Percentiles rank a stretch among this genome's conserved stretches.
phyloP scores from a whole-genome alignment of 1,140 invertebrate genomes.

The Halotydeus destructor region DNA sequence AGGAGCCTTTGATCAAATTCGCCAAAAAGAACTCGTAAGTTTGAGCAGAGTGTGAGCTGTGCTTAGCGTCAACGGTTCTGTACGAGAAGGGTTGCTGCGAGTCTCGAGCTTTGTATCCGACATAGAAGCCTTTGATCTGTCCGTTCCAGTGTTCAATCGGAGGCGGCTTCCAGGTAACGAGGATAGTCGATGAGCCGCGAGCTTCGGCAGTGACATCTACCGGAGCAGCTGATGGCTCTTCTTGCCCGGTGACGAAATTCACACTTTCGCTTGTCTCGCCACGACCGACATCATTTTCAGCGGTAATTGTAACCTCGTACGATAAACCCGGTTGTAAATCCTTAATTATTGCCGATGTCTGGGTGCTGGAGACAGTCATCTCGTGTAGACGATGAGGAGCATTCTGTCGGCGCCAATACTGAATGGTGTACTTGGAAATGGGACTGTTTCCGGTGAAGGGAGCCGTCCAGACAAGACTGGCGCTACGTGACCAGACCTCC shows the following conservation, averaged over 20 bases:
- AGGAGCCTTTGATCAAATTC: constrained; percentile 16
- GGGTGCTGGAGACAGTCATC: constrained; percentile 16
- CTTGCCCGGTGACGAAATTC: constrained; percentile 55
- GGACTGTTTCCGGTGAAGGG: constrained; percentile 90
- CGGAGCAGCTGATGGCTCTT: constrained; percentile 27
- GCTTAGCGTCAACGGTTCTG: constrained; percentile 8
- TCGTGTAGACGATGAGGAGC: constrained; percentile 16
- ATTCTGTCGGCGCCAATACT: constrained; percentile 62
- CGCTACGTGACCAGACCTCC: constrained; percentile 70
- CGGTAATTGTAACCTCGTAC: constrained; percentile 26
- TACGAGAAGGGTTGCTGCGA: constrained; percentile 13
- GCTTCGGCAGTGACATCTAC: constrained; percentile 18
- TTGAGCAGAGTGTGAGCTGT: constrained; percentile 1
- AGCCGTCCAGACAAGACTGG: constrained; percentile 72
- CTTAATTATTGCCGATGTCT: constrained; percentile 20
- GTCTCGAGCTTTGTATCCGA: constrained; percentile 16
- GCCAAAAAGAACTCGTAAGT: constrained; percentile 17
- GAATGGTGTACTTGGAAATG: constrained; percentile 63
- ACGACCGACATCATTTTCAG: constrained; percentile 31
- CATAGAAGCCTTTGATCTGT: constrained; percentile 57
- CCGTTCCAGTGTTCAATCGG: constrained; percentile 74
- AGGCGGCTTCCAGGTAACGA: constrained; percentile 34
- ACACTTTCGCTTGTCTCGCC: constrained; percentile 66
- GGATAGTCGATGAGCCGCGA: constrained; percentile 16
- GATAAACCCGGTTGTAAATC: constrained; percentile 24